These are phyloP conservation scores for Pitta sordida DNA, from an alignment of 2,113 vertebrate genomes.

Conservation along the genomic window DNA sequence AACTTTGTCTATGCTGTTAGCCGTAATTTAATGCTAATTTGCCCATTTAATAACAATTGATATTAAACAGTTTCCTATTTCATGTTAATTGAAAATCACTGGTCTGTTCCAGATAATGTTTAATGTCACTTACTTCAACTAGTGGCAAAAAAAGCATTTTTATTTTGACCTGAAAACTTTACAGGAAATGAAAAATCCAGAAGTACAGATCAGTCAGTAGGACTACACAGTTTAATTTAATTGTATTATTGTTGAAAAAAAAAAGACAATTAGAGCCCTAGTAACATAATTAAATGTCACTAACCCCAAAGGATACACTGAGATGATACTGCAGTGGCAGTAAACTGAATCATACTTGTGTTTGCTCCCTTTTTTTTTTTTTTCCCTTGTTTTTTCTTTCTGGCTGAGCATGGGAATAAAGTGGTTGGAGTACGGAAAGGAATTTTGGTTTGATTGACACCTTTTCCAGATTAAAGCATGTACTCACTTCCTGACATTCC, in stretches of 20 bases:
- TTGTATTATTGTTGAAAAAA: neutral
- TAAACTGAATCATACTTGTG: neutral
- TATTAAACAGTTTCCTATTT: slow-evolving; percentile 49
- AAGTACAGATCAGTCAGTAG: neutral
- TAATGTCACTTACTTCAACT: neutral
- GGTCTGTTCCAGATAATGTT: neutral
- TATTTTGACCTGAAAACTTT: neutral
- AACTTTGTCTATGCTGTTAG: slow-evolving; percentile 16
- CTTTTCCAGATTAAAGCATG: neutral
- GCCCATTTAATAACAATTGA: slow-evolving; percentile 8
- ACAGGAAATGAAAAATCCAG: neutral
- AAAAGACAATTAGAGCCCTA: neutral
- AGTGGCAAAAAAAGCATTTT: neutral
- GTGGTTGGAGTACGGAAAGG: neutral
- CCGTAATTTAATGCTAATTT: slow-evolving; percentile 59
- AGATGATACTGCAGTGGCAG: neutral
- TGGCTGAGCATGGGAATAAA: neutral
- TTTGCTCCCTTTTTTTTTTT: neutral
- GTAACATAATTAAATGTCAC: neutral
- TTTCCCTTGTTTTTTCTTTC: neutral
- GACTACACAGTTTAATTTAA: neutral
- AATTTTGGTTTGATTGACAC: neutral
- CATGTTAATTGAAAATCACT: slow-evolving; percentile 64
- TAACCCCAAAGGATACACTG: neutral
- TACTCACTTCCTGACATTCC: neutral